A percentile compares a stretch with the other conserved stretches of the same genome.
Evolutionary conservation across 2,888 invertebrate genomes (phyloP).

Genomic region (Tethea ocularis): DNA sequence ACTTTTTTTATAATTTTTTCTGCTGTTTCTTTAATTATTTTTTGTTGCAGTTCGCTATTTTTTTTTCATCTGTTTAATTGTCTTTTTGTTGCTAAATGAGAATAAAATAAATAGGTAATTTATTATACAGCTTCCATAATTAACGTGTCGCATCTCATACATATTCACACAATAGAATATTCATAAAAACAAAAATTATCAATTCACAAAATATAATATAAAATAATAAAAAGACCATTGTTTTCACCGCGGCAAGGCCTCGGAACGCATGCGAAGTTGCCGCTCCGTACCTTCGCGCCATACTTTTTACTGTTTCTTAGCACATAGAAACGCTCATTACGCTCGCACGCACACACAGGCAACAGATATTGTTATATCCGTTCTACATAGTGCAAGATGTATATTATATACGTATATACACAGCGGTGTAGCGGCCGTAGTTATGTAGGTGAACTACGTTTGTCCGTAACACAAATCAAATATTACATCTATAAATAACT

Average conservation of each 20-base stretch:
- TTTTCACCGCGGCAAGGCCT: conserved; percentile 76
- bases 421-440: conserved; percentile 65
- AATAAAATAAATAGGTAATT: background rate
- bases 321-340: conserved; percentile 82
- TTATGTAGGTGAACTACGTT: conserved; percentile 78
- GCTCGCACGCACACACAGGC: conserved; percentile 63
- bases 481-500: conserved; percentile 71
- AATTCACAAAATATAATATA: conserved; percentile 48
- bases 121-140: background rate
- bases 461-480: conserved; percentile 72
- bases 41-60: background rate
- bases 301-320: conserved; percentile 85
- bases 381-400: conserved; percentile 76
- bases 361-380: conserved; percentile 75
- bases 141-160: conserved; percentile 13
- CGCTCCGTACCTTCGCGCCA: conserved; percentile 78
- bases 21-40: too few species aligned
- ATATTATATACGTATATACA: conserved; percentile 73
- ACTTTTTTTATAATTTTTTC: background rate
- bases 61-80: background rate
- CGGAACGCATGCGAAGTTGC: conserved; percentile 77
- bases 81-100: background rate
- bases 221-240: conserved; percentile 67
- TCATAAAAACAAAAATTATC: conserved; percentile 47
- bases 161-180: conserved; percentile 27